phyloP scores from a whole-genome alignment of 2,113 vertebrate species.

The Leptosomus discolor region DNA sequence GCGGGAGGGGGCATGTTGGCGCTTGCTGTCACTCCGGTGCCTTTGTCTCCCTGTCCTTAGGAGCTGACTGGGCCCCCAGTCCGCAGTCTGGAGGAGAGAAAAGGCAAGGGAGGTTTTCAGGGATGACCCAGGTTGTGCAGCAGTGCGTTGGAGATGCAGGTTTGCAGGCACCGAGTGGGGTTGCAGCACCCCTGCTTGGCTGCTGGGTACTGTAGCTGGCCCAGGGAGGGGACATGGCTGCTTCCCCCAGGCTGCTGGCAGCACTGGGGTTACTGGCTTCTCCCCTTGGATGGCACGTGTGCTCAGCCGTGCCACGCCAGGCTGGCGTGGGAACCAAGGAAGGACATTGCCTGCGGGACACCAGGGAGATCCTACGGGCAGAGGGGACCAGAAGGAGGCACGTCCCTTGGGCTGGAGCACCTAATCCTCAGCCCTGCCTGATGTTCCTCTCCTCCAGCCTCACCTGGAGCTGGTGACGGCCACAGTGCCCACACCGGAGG shows the following conservation, averaged over 20 bases:
- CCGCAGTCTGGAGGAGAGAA: not conserved
- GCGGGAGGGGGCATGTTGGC: too few relatives aligned
- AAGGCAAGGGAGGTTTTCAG: not conserved
- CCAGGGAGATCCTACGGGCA: not conserved
- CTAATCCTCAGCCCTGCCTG: not conserved
- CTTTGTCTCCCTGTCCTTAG: not conserved
- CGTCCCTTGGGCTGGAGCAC: not conserved
- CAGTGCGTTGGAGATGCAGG: fast-evolving
- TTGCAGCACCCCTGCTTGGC: not conserved
- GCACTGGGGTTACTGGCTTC: not conserved
- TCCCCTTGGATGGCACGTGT: not conserved
- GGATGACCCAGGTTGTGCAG: fast-evolving
- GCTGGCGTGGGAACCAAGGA: not conserved
- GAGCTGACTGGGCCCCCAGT: too few relatives aligned
- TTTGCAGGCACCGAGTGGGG: not conserved
- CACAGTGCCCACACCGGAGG: fast-evolving
- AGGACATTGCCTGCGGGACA: fast-evolving
- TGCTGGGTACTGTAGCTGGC: fast-evolving
- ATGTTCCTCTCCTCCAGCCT: not conserved
- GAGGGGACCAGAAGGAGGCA: fast-evolving
- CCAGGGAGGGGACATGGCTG: fast-evolving
- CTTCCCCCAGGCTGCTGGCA: not conserved
- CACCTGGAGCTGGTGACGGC: fast-evolving
- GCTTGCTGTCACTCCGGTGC: not conserved
- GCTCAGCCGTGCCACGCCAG: not conserved